Base-by-base conservation (phyloP, 2,797 vertebrate genomes). In the Discoglossus pictus region DNA sequence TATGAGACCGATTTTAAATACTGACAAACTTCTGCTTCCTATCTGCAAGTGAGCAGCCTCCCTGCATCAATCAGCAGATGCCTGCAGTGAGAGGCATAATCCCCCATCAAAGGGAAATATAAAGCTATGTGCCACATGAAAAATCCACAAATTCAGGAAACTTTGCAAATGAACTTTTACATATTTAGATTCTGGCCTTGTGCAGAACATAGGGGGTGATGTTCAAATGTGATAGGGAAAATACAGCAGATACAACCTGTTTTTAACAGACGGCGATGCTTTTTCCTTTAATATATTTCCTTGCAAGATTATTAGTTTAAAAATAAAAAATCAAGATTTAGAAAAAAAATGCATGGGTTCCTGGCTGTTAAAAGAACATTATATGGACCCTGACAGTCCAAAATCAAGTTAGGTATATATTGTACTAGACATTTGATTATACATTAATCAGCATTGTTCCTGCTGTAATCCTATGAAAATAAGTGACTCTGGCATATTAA, bases 11-110 rank as follows among this genome's bases (percentile, higher is more conserved):
- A 73, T 83, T 87, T 86, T 78, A 86, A 87, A 85, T 73, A 78
- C 48, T 80, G 80, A 60, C 80, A 78, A 72, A 75, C 79, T 76
- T 77, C 74, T 60, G 1, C 55, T 71, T 69, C 78, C 2, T 88
- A 88, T 89, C 86, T 89, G 82, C 85, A 90, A 91, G 87, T 80
- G 78, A 91, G 83, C 88, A 88, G 85, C 76, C 78, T 31, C 63
- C 73, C 31, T 70, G 80, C 78, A 87, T 87, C 84, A 83, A 85
- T 85, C 86, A 87, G 76, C 80, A 53, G 46, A 76, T 64, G 80
- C 75, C 72, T 64, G 81, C 78, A 80, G 76, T 78, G 68, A 80
- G 79, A 74, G 81, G 84, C 86, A 80, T 87, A 87, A 89, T 87
- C 83, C 80, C 69, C 61, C 40, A 80, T 86, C 85, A 83, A 86